Conservation (phyloP, 2,888 invertebrate species). For the Himalopsyche japonica region DNA sequence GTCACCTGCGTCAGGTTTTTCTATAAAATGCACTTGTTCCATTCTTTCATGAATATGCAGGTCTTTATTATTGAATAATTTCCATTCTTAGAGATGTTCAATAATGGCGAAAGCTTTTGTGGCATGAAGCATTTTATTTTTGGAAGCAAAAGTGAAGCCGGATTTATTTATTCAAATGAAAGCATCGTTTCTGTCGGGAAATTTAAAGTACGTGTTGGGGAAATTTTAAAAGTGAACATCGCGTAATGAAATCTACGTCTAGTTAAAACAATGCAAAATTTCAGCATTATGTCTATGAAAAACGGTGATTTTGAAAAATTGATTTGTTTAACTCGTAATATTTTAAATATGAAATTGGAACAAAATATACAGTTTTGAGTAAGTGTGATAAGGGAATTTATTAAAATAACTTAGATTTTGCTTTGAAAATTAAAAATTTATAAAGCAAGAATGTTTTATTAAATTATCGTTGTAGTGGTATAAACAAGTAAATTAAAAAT, state of each 20-base stretch:
- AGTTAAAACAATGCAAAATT: neutral
- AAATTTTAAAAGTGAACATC: neutral
- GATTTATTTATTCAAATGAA: constrained; percentile 27
- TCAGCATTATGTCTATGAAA: too few species aligned
- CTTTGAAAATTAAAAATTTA: too few species aligned
- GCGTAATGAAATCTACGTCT: neutral
- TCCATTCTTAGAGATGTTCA: constrained; percentile 13
- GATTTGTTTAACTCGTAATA: too few species aligned
- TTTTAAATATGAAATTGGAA: too few species aligned
- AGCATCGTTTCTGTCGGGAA: neutral
- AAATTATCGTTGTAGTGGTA: too few species aligned
- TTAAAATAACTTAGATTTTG: too few species aligned
- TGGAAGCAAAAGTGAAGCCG: neutral
- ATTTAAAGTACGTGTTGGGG: neutral
- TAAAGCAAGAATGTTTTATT: too few species aligned
- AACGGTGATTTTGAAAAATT: too few species aligned
- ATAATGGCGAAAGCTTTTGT: neutral
- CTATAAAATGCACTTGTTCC: constrained; percentile 6
- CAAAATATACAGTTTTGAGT: too few species aligned
- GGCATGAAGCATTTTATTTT: constrained; percentile 4
- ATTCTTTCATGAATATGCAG: constrained; percentile 33
- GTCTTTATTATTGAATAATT: constrained; percentile 27
- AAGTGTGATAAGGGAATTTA: too few species aligned
- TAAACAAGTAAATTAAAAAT: too few species aligned
- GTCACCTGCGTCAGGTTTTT: neutral